These are phyloP conservation scores for Thamnophis elegans DNA, from an alignment of 2,797 vertebrate species.

Conservation along the genomic window DNA sequence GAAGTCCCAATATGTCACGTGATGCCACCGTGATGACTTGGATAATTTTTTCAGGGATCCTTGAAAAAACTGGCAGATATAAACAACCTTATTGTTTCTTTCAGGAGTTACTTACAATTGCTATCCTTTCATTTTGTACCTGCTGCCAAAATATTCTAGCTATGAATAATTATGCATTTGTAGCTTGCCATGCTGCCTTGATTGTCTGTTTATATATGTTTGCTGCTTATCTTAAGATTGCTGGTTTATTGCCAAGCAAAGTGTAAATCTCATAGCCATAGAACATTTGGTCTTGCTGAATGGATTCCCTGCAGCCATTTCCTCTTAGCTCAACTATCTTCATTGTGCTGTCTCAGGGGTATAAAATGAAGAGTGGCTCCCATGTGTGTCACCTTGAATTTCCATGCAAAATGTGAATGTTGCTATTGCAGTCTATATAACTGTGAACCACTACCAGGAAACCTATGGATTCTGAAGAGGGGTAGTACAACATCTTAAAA, in stretches of 20 bases:
- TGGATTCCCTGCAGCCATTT: no score
- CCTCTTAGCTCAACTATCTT: no score
- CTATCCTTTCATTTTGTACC: not conserved
- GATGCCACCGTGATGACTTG: not conserved
- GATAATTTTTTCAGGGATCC: not conserved
- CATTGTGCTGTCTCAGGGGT: not conserved
- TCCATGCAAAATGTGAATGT: not conserved
- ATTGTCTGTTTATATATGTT: not conserved
- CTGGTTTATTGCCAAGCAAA: not conserved
- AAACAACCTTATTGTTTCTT: not conserved
- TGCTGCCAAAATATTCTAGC: not conserved
- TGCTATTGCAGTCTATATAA: not conserved
- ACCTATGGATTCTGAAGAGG: not conserved
- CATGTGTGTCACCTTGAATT: not conserved
- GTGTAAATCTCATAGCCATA: not conserved
- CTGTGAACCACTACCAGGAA: not conserved
- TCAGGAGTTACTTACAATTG: not conserved
- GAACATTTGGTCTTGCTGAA: not conserved
- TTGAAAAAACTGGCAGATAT: not conserved
- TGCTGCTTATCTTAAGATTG: not conserved
- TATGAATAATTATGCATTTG: not conserved
- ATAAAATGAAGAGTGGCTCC: not conserved
- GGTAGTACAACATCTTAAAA: not conserved
- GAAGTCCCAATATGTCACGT: no score
- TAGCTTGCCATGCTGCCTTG: not conserved